phyloP scores from a whole-genome alignment of 2,113 vertebrate species.

The Himantopus leucocephalus region DNA sequence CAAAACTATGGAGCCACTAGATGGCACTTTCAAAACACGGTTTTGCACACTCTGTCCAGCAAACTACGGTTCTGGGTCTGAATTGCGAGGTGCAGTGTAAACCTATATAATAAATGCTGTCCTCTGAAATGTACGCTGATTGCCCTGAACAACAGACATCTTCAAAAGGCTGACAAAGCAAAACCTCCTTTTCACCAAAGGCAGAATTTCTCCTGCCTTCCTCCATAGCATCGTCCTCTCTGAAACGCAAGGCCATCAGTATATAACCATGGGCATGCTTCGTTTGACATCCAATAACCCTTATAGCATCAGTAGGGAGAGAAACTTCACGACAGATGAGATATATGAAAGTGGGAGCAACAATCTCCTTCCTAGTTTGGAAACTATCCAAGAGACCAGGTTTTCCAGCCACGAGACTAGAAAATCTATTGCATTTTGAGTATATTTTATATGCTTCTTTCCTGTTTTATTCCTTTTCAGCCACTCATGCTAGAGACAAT shows the following conservation, averaged over 20 bases:
- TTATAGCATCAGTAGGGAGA: neutral
- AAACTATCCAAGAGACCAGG: neutral
- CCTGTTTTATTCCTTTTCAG: neutral
- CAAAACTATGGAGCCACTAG: neutral
- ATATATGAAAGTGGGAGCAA: neutral
- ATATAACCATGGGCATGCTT: neutral
- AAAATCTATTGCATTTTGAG: neutral
- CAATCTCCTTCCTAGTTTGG: neutral
- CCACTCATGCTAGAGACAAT: neutral
- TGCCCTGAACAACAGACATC: neutral
- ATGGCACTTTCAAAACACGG: constrained; percentile 20
- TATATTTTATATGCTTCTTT: neutral
- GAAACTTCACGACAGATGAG: neutral
- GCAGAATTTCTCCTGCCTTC: neutral
- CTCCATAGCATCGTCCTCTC: neutral
- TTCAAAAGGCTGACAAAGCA: neutral
- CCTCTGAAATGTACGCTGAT: neutral
- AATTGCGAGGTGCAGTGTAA: neutral
- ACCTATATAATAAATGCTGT: neutral
- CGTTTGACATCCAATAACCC: neutral
- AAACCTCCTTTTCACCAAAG: neutral
- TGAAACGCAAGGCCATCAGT: neutral
- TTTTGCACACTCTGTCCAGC: neutral
- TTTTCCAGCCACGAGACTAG: neutral
- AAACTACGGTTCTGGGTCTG: no score